These are phyloP conservation scores for Philereme vetulata DNA, from an alignment of 2,888 invertebrate species.

Conservation along the genomic window DNA sequence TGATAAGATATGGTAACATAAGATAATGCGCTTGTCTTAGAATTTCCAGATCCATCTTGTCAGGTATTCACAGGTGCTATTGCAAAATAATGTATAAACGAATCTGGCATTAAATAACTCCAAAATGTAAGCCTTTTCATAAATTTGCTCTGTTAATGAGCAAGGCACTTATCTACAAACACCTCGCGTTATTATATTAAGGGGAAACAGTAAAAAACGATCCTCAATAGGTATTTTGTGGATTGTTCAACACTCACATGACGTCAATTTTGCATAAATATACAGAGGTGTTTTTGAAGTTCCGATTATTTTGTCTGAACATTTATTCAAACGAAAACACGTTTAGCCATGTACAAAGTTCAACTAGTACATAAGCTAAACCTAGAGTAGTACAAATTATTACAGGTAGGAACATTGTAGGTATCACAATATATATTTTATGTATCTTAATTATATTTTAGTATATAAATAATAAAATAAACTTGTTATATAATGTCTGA, in stretches of 20 bases:
- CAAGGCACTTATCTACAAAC: conserved; percentile 10
- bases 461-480: too few relatives aligned
- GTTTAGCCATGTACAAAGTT: too few relatives aligned
- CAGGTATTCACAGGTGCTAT: conserved; percentile 19
- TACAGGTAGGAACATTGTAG: too few relatives aligned
- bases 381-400: too few relatives aligned
- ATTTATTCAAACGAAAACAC: too few relatives aligned
- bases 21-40: too few relatives aligned
- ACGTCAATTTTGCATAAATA: neutral
- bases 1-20: too few relatives aligned
- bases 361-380: too few relatives aligned
- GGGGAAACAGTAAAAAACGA: conserved; percentile 31
- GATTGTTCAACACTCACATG: neutral
- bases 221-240: conserved; percentile 24
- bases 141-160: conserved; percentile 14
- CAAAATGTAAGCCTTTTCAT: conserved; percentile 4
- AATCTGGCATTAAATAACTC: neutral
- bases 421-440: too few relatives aligned
- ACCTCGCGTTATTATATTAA: conserved; percentile 23
- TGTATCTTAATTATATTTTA: too few relatives aligned
- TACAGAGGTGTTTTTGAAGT: neutral
- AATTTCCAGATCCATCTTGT: conserved; percentile 20
- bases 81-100: neutral
- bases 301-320: neutral
- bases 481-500: too few relatives aligned